These are phyloP conservation scores for Philhelius pedissequus DNA, from an alignment of 2,888 invertebrate species.

Conservation along the genomic window DNA sequence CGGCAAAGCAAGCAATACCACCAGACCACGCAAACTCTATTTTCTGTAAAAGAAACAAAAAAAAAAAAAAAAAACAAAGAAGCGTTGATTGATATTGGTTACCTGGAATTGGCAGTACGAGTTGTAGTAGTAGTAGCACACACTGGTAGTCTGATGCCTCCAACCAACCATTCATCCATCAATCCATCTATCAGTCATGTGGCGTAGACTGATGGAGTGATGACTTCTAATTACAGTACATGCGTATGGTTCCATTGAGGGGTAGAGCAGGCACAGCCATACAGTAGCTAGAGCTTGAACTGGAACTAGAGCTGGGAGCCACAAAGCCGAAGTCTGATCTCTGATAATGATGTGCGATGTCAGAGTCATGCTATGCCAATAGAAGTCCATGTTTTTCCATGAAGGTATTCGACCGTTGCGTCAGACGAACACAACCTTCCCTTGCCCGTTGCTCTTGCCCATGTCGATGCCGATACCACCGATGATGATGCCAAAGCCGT, in stretches of 20 bases:
- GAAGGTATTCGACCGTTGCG: conserved; percentile 18
- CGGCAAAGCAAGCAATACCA: conserved; percentile 7
- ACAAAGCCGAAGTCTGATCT: conserved; percentile 49
- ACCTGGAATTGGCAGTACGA: conserved; percentile 43
- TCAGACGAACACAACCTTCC: not conserved
- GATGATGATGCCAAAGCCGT: not conserved
- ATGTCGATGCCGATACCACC: not conserved
- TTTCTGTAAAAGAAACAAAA: not conserved
- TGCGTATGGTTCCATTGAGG: conserved; percentile 46
- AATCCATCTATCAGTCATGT: conserved; percentile 60
- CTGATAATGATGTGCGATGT: conserved; percentile 66
- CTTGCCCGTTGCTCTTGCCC: too few relatives aligned
- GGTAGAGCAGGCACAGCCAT: not conserved
- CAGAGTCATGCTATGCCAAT: conserved; percentile 59
- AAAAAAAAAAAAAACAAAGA: conserved; percentile 14
- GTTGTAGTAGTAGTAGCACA: not conserved
- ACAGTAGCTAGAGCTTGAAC: conserved; percentile 30
- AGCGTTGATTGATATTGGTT: conserved; percentile 67
- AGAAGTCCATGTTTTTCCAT: conserved; percentile 28
- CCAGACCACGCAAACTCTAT: conserved; percentile 22
- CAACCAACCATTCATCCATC: conserved; percentile 39
- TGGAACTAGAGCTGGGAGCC: conserved; percentile 30
- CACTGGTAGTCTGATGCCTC: conserved; percentile 35
- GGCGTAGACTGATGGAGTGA: conserved; percentile 66
- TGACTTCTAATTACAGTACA: conserved; percentile 68